Conservation (phyloP, 2,113 vertebrate genomes). For the Progne subis region DNA sequence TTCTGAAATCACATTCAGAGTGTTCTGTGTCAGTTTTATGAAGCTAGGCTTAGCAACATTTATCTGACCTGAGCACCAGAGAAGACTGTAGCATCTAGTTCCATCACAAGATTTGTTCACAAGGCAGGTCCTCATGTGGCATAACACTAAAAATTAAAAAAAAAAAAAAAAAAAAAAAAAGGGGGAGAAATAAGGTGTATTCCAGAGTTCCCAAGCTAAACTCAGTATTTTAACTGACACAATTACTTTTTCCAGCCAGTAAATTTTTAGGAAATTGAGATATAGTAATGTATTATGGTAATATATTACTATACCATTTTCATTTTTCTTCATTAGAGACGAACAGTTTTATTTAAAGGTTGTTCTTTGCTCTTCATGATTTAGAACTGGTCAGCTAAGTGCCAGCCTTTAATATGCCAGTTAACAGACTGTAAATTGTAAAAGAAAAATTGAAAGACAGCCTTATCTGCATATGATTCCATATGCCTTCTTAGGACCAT, state of each 20-base stretch:
- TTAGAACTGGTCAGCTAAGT: background rate
- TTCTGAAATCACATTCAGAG: background rate
- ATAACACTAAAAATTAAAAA: background rate
- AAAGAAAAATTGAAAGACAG: background rate
- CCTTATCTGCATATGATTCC: background rate
- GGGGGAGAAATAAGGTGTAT: background rate
- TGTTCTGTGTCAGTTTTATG: background rate
- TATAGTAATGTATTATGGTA: background rate
- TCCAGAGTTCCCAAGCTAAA: background rate
- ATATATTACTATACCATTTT: background rate
- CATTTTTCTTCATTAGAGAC: background rate
- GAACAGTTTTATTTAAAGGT: background rate
- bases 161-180: background rate
- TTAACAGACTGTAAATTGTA: background rate
- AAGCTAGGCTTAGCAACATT: background rate
- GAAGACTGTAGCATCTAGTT: background rate
- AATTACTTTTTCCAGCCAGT: background rate
- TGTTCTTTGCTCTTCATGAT: background rate
- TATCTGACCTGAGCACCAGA: background rate
- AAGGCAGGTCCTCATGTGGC: background rate
- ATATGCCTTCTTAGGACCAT: background rate
- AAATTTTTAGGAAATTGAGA: background rate
- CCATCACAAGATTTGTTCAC: background rate
- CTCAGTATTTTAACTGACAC: background rate
- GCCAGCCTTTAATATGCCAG: background rate